Evolutionary conservation across 2,888 invertebrate genomes (phyloP).

Genomic region (Spilosoma lubricipeda): DNA sequence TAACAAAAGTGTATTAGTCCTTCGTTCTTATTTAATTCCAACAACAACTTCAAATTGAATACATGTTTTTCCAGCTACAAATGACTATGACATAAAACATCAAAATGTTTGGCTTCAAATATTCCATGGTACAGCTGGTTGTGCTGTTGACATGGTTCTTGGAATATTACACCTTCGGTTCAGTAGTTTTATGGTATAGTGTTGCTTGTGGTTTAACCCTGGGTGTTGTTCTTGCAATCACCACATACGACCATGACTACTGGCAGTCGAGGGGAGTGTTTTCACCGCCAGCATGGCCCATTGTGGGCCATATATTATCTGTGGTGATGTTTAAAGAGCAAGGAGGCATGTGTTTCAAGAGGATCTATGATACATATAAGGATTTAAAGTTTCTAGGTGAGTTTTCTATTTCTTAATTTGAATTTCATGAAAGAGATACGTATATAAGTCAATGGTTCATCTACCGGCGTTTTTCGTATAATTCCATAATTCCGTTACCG

Average conservation of each 20-base stretch:
- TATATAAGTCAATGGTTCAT: not conserved
- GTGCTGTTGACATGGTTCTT: constrained; percentile 65
- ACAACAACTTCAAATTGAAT: constrained; percentile 1
- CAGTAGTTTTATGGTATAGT: constrained; percentile 61
- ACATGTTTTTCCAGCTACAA: constrained; percentile 22
- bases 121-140: constrained; percentile 61
- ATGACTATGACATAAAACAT: constrained; percentile 44
- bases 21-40: not conserved
- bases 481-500: too few relatives aligned
- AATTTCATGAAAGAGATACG: not conserved
- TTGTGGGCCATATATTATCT: constrained; percentile 77
- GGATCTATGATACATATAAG: constrained; percentile 75
- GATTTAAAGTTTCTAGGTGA: constrained; percentile 75
- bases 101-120: constrained; percentile 80
- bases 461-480: too few relatives aligned
- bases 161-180: constrained; percentile 69
- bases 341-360: constrained; percentile 79
- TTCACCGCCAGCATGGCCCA: constrained; percentile 75
- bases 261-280: constrained; percentile 75
- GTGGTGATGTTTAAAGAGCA: constrained; percentile 79
- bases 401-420: constrained; percentile 39
- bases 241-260: constrained; percentile 80
- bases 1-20: not conserved
- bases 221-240: constrained; percentile 60
- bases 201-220: constrained; percentile 55